Conservation (phyloP, 2,888 invertebrate genomes). For the Panopea generosa region DNA sequence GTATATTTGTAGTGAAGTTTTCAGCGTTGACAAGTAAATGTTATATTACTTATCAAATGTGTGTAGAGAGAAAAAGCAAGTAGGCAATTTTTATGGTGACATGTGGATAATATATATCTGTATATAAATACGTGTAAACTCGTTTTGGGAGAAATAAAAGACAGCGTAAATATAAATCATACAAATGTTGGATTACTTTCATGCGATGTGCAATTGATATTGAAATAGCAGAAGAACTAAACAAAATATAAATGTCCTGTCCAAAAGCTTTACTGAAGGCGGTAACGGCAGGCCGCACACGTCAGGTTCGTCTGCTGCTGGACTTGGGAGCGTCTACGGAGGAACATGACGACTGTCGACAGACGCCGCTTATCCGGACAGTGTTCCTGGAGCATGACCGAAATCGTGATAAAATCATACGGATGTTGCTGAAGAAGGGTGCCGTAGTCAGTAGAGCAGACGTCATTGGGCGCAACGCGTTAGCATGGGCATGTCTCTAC, state of each 20-base stretch:
- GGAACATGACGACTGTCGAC: constrained; percentile 68
- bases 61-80: too few relatives aligned
- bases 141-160: too few relatives aligned
- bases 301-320: constrained; percentile 69
- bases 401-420: constrained; percentile 57
- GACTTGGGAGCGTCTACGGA: constrained; percentile 59
- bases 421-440: constrained; percentile 62
- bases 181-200: too few relatives aligned
- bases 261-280: constrained; percentile 66
- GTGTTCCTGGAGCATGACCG: constrained; percentile 65
- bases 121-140: too few relatives aligned
- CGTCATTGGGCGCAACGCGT: constrained; percentile 67
- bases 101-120: too few relatives aligned
- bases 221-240: too few relatives aligned
- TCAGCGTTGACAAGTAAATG: too few relatives aligned
- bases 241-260: constrained; percentile 38
- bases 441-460: constrained; percentile 63
- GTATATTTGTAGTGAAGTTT: too few relatives aligned
- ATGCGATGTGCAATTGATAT: too few relatives aligned
- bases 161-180: too few relatives aligned
- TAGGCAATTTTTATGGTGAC: too few relatives aligned
- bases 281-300: constrained; percentile 62
- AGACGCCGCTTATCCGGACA: constrained; percentile 68
- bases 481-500: constrained; percentile 71
- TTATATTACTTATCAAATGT: too few relatives aligned